These are phyloP conservation scores for Gymnoscelis rufifasciata DNA, from an alignment of 2,888 invertebrate species.

Conservation along the genomic window DNA sequence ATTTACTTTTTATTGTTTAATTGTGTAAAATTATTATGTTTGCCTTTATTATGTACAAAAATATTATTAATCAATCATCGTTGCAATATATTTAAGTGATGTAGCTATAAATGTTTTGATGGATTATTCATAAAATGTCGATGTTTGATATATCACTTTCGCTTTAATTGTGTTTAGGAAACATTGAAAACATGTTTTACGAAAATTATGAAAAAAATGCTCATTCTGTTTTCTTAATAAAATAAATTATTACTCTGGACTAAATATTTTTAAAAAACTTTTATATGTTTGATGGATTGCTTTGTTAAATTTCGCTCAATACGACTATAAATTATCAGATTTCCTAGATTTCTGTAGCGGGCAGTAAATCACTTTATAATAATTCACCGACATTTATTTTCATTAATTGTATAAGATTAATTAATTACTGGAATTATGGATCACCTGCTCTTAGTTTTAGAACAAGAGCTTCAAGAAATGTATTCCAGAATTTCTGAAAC, in stretches of 20 bases:
- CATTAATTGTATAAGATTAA: neutral
- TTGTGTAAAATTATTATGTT: too few species aligned
- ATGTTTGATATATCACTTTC: neutral
- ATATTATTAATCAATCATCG: neutral
- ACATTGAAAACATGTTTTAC: neutral
- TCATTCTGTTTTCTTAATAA: too few species aligned
- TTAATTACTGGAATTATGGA: neutral
- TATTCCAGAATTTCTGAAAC: too few species aligned
- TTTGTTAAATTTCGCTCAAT: too few species aligned
- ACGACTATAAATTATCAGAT: neutral
- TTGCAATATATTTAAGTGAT: neutral
- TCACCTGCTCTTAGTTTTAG: neutral
- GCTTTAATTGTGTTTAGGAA: neutral
- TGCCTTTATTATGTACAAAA: too few species aligned
- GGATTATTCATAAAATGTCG: conserved; percentile 1
- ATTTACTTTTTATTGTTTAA: neutral
- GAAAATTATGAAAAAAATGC: too few species aligned
- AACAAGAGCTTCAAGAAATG: too few species aligned
- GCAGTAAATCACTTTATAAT: neutral
- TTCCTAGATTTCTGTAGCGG: neutral
- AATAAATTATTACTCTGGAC: too few species aligned
- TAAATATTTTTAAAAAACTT: too few species aligned
- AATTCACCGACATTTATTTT: neutral
- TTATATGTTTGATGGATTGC: too few species aligned
- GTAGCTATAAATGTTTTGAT: neutral